Conservation (phyloP, 2,888 invertebrate species). For the Erannis defoliaria region DNA sequence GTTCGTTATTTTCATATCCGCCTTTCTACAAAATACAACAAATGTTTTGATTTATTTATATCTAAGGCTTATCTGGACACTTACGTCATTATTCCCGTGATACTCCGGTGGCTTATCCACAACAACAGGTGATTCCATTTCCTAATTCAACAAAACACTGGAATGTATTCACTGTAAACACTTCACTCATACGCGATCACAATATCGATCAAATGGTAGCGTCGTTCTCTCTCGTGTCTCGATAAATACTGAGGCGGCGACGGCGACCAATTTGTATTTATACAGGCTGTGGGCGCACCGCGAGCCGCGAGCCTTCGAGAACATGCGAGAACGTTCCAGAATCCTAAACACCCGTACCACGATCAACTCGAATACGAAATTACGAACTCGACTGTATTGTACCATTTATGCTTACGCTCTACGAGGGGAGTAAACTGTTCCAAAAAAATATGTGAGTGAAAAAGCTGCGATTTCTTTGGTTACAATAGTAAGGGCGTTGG, state of each 20-base stretch:
- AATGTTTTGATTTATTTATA: neutral
- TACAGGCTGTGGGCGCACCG: slow-evolving; percentile 62
- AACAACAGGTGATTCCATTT: slow-evolving; percentile 88
- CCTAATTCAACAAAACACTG: slow-evolving; percentile 66
- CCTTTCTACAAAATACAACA: slow-evolving; percentile 7
- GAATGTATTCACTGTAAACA: slow-evolving; percentile 74
- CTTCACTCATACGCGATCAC: slow-evolving; percentile 64
- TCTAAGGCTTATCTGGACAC: slow-evolving; percentile 50
- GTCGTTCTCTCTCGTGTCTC: slow-evolving; percentile 63
- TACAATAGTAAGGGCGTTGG: slow-evolving; percentile 21
- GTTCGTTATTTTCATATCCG: slow-evolving; percentile 18
- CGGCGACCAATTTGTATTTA: slow-evolving; percentile 67
- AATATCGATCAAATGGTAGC: slow-evolving; percentile 51
- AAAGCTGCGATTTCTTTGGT: neutral
- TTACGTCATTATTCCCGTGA: slow-evolving; percentile 85
- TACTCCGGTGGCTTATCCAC: slow-evolving; percentile 88
- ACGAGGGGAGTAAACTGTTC: neutral
- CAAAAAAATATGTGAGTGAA: neutral
- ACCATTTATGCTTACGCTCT: neutral
- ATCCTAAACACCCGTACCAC: slow-evolving; percentile 39
- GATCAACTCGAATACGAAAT: slow-evolving; percentile 10
- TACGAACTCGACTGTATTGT: slow-evolving; percentile 8
- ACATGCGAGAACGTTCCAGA: slow-evolving; percentile 56
- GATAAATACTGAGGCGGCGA: slow-evolving; percentile 70
- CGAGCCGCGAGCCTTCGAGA: slow-evolving; percentile 69